Percentiles rank a stretch among this genome's conserved stretches.
Conservation (phyloP, 2,797 vertebrate species). For the Siniperca obscura region DNA sequence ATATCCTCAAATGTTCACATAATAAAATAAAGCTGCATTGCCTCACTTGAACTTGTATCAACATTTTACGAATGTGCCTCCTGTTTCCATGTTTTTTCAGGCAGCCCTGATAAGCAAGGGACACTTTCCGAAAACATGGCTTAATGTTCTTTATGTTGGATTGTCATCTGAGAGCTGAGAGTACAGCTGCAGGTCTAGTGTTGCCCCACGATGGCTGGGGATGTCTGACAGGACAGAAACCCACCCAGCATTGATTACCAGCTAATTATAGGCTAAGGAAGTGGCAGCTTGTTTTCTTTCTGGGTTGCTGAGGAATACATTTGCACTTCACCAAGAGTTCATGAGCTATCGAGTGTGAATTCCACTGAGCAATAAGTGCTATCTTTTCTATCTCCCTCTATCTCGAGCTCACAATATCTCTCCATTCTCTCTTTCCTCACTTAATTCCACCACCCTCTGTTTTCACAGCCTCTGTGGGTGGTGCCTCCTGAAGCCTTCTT, state of each 20-base stretch:
- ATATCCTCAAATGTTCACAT: neutral
- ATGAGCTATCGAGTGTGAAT: slow-evolving; percentile 84
- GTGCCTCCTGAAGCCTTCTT: slow-evolving; percentile 80
- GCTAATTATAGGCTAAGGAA: slow-evolving; percentile 88
- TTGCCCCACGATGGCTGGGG: slow-evolving; percentile 66
- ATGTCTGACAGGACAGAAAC: slow-evolving; percentile 74
- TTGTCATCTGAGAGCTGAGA: slow-evolving; percentile 63
- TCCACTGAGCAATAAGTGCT: slow-evolving; percentile 83
- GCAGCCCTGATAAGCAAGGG: neutral
- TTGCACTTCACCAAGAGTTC: slow-evolving; percentile 84
- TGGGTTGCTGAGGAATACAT: slow-evolving; percentile 87
- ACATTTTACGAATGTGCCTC: neutral
- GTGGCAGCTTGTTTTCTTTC: slow-evolving; percentile 87
- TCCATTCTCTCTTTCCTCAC: slow-evolving; percentile 70
- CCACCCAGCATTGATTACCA: slow-evolving; percentile 84
- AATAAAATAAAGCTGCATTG: neutral
- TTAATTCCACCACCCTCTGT: slow-evolving; percentile 79
- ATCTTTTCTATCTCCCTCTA: slow-evolving; percentile 67
- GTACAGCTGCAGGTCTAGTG: slow-evolving; percentile 72
- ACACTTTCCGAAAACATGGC: slow-evolving; percentile 40
- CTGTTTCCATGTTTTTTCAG: slow-evolving; percentile 31
- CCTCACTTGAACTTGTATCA: neutral
- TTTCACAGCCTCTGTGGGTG: slow-evolving; percentile 83
- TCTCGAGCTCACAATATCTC: slow-evolving; percentile 56
- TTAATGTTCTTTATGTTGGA: slow-evolving; percentile 60